Evolutionary conservation across 2,113 vertebrate genomes (phyloP).

Genomic region (Cyanoramphus novaezelandiae): DNA sequence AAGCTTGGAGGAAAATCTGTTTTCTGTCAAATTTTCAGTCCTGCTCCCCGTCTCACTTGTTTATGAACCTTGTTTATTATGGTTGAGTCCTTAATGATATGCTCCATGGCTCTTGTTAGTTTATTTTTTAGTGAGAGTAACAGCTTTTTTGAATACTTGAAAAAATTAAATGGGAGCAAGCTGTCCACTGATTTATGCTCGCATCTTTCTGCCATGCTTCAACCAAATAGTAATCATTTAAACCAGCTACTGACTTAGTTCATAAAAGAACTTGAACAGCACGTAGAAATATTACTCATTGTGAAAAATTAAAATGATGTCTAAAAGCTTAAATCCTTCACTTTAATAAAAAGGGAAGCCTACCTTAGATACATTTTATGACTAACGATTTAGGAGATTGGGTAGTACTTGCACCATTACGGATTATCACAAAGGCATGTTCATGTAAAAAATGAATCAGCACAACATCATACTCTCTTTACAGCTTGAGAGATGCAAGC

Average conservation of each 20-base stretch:
- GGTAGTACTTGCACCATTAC: neutral
- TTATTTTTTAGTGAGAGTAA: neutral
- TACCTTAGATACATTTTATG: neutral
- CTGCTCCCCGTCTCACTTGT: neutral
- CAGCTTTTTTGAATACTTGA: neutral
- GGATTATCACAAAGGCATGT: neutral
- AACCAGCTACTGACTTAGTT: neutral
- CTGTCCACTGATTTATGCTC: neutral
- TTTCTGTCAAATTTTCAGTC: neutral
- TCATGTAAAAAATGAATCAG: neutral
- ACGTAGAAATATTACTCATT: neutral
- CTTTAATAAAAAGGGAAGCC: neutral
- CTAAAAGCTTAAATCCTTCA: neutral
- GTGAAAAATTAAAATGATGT: neutral
- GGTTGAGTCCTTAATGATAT: neutral
- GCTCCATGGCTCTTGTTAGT: neutral
- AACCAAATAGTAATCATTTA: neutral
- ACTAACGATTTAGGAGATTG: neutral
- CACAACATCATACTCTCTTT: neutral
- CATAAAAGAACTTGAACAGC: neutral
- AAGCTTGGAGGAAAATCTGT: neutral
- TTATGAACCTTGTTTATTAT: neutral
- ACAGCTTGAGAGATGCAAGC: neutral
- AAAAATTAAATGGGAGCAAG: neutral
- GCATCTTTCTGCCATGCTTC: neutral